Conservation (phyloP, 2,888 invertebrate genomes). For the Stenolophus ochropezus region DNA sequence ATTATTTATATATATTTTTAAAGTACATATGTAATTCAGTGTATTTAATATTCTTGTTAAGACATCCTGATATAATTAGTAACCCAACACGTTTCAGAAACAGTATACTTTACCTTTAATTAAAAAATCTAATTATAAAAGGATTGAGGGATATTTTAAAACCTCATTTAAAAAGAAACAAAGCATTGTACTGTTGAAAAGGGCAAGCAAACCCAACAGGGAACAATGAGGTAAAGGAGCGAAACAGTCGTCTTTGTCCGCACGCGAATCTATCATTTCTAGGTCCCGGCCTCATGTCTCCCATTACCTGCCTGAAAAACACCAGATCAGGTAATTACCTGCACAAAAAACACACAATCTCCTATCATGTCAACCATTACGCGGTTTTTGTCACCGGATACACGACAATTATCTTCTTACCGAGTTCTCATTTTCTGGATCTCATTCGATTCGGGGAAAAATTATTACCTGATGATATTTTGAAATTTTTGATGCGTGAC, state of each 20-base stretch:
- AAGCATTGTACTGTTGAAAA: constrained; percentile 23
- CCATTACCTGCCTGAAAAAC: constrained; percentile 36
- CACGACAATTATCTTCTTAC: constrained; percentile 53
- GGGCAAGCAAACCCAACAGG: constrained; percentile 26
- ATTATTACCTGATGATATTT: constrained; percentile 24
- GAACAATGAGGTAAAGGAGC: constrained; percentile 29
- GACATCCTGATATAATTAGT: not conserved
- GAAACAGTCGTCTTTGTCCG: constrained; percentile 44
- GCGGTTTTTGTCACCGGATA: constrained; percentile 57
- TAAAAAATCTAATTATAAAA: constrained; percentile 13
- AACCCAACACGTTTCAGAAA: not conserved
- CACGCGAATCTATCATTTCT: constrained; percentile 58
- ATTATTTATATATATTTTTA: too few species aligned
- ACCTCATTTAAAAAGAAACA: constrained; percentile 30
- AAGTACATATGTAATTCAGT: too few species aligned
- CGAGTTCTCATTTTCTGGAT: constrained; percentile 33
- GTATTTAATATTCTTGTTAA: not conserved
- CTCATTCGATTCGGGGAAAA: constrained; percentile 26
- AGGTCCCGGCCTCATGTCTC: constrained; percentile 39
- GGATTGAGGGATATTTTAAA: constrained; percentile 25
- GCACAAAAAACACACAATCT: constrained; percentile 14
- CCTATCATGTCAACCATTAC: constrained; percentile 48
- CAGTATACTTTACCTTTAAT: not conserved
- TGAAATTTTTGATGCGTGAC: constrained; percentile 38
- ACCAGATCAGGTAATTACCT: not conserved